These are phyloP conservation scores for Leptodactylus fuscus DNA, from an alignment of 2,113 vertebrate genomes.

Conservation along the genomic window DNA sequence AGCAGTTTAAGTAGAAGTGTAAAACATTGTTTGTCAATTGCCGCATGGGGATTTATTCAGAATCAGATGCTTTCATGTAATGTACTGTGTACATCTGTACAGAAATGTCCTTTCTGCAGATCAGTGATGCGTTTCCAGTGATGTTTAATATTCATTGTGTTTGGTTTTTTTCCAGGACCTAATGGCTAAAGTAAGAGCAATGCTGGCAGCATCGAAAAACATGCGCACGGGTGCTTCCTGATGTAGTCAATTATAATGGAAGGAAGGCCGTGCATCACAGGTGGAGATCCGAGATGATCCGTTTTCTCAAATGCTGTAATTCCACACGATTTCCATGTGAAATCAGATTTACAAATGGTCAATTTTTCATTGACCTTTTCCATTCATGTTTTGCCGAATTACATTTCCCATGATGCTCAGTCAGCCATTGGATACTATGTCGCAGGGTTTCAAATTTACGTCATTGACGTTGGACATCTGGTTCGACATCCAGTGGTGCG, in stretches of 20 bases:
- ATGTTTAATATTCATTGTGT: constrained; percentile 1
- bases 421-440: not conserved
- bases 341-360: constrained; percentile 61
- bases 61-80: not conserved
- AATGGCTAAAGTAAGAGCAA: constrained; percentile 98
- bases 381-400: constrained; percentile 56
- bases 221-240: constrained; percentile 88
- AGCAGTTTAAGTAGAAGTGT: constrained; percentile 22
- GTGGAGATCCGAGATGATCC: not conserved
- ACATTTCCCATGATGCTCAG: not conserved
- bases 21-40: constrained; percentile 24
- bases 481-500: not conserved
- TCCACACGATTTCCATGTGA: constrained; percentile 63
- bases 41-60: not conserved
- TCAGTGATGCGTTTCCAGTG: not conserved
- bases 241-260: constrained; percentile 59
- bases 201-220: constrained; percentile 96
- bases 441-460: not conserved
- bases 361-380: constrained; percentile 77
- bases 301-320: constrained; percentile 54
- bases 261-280: not conserved
- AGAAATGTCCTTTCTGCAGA: not conserved
- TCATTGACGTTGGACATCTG: too few species aligned
- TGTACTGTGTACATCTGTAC: not conserved
- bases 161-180: constrained; percentile 80